Conservation (phyloP, 2,113 vertebrate genomes). For the Siniperca chuatsi region DNA sequence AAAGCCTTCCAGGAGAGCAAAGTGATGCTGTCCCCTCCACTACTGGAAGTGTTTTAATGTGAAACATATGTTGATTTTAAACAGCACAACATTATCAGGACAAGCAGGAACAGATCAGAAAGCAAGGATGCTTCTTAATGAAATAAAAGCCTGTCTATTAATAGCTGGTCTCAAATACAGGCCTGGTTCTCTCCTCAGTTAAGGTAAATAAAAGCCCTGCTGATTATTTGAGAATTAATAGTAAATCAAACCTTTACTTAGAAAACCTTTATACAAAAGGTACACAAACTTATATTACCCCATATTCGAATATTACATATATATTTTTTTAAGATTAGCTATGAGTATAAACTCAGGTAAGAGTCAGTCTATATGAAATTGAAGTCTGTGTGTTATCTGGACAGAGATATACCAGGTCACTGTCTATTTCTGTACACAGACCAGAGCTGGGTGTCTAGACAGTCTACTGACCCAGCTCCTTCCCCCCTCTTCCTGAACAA, state of each 20-base stretch:
- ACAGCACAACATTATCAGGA: no score
- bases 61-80: neutral
- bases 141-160: neutral
- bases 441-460: constrained; percentile 18
- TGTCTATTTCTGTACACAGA: constrained; percentile 39
- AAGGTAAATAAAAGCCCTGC: neutral
- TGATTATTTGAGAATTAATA: neutral
- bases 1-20: neutral
- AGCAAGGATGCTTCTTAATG: no score
- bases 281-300: neutral
- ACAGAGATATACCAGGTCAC: constrained; percentile 29
- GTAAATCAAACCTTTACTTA: neutral
- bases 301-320: neutral
- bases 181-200: neutral
- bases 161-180: neutral
- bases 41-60: neutral
- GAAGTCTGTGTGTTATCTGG: neutral
- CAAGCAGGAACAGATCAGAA: neutral
- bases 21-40: neutral
- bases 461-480: constrained; percentile 7
- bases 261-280: neutral
- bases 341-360: neutral
- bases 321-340: neutral
- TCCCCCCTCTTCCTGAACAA: neutral
- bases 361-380: neutral